Base-by-base conservation (phyloP, 2,797 vertebrate species). In the Vireo griseus region DNA sequence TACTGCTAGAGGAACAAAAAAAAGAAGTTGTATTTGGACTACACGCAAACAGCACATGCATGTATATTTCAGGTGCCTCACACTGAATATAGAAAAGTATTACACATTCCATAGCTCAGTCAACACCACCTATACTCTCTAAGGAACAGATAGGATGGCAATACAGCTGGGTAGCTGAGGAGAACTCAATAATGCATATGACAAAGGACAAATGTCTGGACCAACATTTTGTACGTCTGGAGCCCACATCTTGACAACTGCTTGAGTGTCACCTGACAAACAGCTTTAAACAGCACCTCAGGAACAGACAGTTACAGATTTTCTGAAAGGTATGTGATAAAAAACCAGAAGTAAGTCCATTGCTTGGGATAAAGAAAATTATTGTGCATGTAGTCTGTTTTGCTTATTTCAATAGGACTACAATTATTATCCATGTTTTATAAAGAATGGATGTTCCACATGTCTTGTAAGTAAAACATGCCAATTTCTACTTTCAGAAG, bases 241-340 rank as follows among this genome's bases (percentile, higher is more conserved):
- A 85, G 7, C 7, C 9, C 25, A 35, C 33, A 19, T 74, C 37
- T 55, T 69, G 44, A 14, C 35, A 72, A 15, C 12, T 2, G 37
- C 29, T 85, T 2, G 1, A 24, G 14, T 20, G 13, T 42, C 35
- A 35, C 13, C 25, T 59, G 39, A 37, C 61, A 76, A 78, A 35
- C 4, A 78, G 31, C 22, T 65, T 33, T 6, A 71, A 82, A 47
- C 4, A 78, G 40, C n/a, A 54, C 11, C 0, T 0, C 7, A 69
- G 22, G 33, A 89, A 68, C 3, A 62, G 15, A 44, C 13, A 39
- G 4, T 29, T 80, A 42, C 9, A 51, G 52, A 77, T 71, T 80
- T 87, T 92, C 40, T 62, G 37, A 71, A 81, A 81, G 16, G 21
- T 71, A 33, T 9, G 2, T 25, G 10, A 63, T 31, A 28, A 57